Conservation (phyloP, 2,888 invertebrate genomes). For the Auanema freiburgensis region DNA sequence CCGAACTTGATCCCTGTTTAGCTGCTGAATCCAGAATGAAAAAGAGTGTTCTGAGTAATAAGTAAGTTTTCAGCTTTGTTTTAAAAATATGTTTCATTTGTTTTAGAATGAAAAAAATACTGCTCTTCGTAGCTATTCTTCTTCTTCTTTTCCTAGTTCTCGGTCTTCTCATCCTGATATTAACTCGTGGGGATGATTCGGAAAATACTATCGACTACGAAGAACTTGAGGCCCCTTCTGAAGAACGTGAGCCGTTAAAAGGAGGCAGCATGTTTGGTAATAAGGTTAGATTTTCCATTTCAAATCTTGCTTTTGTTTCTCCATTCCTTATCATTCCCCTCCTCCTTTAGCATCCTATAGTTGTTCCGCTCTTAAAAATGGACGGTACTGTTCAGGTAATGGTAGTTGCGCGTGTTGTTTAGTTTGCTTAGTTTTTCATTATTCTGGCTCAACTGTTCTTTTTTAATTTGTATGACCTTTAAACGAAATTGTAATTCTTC, state of each 20-base stretch:
- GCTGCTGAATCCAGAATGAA: slow-evolving; percentile 47
- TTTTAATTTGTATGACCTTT: too few relatives aligned
- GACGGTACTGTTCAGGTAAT: too few relatives aligned
- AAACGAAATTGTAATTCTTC: too few relatives aligned
- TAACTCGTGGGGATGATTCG: neutral
- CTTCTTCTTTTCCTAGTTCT: slow-evolving; percentile 11
- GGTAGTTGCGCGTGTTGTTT: too few relatives aligned
- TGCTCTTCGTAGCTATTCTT: slow-evolving; percentile 6
- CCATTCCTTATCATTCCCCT: too few relatives aligned
- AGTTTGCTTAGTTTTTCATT: too few relatives aligned
- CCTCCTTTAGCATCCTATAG: too few relatives aligned
- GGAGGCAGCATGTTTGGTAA: neutral
- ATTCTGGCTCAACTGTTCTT: too few relatives aligned
- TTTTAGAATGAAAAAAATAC: slow-evolving; percentile 13
- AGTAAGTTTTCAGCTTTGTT: slow-evolving; percentile 14
- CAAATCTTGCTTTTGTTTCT: too few relatives aligned
- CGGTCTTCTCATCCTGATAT: slow-evolving; percentile 8
- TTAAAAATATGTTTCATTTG: neutral
- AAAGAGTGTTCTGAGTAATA: slow-evolving; percentile 30
- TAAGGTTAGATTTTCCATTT: neutral
- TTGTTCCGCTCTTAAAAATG: too few relatives aligned
- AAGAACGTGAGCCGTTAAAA: neutral
- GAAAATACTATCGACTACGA: slow-evolving; percentile 8
- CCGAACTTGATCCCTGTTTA: slow-evolving; percentile 48
- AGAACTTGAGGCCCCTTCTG: neutral